phyloP scores from a whole-genome alignment of 2,797 vertebrate species.

The Chanos chanos region DNA sequence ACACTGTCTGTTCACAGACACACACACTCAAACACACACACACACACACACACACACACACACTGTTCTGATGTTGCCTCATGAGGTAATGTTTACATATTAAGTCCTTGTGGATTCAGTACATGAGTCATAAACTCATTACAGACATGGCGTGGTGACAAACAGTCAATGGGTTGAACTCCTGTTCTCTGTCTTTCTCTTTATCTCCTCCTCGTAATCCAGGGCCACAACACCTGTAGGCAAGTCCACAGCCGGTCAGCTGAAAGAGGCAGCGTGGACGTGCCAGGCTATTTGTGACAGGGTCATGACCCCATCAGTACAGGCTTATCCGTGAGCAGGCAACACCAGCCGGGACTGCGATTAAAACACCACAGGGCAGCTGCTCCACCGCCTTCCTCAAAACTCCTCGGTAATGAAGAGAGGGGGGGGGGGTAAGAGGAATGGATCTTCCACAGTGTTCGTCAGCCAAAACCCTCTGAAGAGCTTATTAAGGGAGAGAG shows the following conservation, averaged over 20 bases:
- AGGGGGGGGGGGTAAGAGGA: neutral
- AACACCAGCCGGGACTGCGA: constrained; percentile 21
- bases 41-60: neutral
- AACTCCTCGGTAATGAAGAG: constrained; percentile 4
- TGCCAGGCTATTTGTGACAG: constrained; percentile 20
- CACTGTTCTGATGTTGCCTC: neutral
- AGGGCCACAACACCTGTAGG: too few relatives aligned
- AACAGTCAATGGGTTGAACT: constrained; percentile 4
- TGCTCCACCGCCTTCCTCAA: neutral
- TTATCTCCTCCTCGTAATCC: neutral
- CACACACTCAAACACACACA: neutral
- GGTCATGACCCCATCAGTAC: constrained; percentile 27
- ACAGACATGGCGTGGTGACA: neutral
- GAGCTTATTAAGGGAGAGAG: neutral
- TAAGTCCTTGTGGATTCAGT: constrained; percentile 7
- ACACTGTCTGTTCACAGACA: constrained; percentile 2
- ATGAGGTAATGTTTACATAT: constrained; percentile 13
- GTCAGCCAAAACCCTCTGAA: too few relatives aligned
- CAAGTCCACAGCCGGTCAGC: too few relatives aligned
- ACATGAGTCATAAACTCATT: constrained; percentile 16
- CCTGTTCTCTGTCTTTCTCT: neutral
- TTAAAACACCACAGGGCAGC: constrained; percentile 29
- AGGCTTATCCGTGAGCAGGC: constrained; percentile 17
- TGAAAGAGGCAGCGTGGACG: constrained; percentile 8
- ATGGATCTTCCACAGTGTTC: too few relatives aligned